phyloP scores from a whole-genome alignment of 2,797 vertebrate genomes.

The Lateolabrax maculatus region DNA sequence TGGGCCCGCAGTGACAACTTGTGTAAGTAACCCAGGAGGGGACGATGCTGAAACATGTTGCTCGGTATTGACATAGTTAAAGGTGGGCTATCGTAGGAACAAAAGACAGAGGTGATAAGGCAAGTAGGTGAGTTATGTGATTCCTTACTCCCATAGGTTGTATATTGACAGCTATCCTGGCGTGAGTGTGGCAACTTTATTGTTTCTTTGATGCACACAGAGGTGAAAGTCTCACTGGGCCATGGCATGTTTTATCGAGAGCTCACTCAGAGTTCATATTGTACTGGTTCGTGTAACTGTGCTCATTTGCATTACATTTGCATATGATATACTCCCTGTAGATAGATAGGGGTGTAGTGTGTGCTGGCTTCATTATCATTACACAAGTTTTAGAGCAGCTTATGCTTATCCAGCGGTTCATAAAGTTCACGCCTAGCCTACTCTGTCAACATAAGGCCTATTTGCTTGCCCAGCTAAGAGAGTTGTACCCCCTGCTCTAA shows the following conservation, averaged over 20 bases:
- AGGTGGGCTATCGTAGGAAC: background rate
- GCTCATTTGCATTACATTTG: constrained; percentile 61
- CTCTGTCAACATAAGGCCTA: constrained; percentile 53
- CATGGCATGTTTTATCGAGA: constrained; percentile 25
- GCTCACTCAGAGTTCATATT: constrained; percentile 25
- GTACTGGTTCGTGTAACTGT: constrained; percentile 16
- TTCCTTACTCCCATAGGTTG: background rate
- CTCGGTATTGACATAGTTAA: background rate
- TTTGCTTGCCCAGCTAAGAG: constrained; percentile 38
- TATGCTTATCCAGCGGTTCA: constrained; percentile 58
- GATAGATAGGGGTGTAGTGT: constrained; percentile 39
- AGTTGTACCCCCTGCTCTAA: constrained; percentile 48
- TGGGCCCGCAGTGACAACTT: constrained; percentile 33
- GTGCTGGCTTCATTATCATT: constrained; percentile 43
- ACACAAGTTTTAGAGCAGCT: constrained; percentile 50
- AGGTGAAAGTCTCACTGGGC: constrained; percentile 2
- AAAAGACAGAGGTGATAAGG: constrained; percentile 6
- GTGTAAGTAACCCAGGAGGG: constrained; percentile 19
- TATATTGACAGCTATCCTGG: background rate
- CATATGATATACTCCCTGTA: constrained; percentile 34
- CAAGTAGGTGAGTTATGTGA: constrained; percentile 42
- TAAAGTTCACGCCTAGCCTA: constrained; percentile 56
- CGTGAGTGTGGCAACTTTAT: background rate
- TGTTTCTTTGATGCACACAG: constrained; percentile 26
- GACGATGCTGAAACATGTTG: constrained; percentile 11